phyloP scores from a whole-genome alignment of 2,797 vertebrate genomes.

The Lophius americanus region DNA sequence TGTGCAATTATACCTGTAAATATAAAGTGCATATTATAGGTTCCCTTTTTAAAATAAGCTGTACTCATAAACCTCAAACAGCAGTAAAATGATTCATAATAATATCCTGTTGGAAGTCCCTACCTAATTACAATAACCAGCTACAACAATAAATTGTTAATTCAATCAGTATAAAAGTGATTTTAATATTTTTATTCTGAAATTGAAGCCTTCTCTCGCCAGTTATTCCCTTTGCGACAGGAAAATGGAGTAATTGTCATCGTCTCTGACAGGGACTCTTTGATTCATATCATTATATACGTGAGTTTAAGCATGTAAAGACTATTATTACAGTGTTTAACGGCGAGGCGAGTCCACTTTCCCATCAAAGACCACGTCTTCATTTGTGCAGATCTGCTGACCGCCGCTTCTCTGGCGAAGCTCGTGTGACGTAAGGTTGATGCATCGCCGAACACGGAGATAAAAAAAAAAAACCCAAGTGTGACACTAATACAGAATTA shows the following conservation, averaged over 20 bases:
- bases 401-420: neutral
- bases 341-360: neutral
- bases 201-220: neutral
- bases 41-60: neutral
- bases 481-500: constrained; percentile 19
- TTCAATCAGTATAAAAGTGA: neutral
- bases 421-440: constrained; percentile 7
- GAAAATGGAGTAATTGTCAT: constrained; percentile 1
- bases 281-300: neutral
- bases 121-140: constrained; percentile 9
- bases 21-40: neutral
- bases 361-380: neutral
- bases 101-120: constrained; percentile 3
- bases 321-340: neutral
- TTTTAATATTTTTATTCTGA: constrained; percentile 12
- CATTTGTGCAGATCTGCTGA: constrained; percentile 3
- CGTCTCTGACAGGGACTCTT: neutral
- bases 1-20: neutral
- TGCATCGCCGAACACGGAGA: neutral
- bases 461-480: constrained; percentile 18
- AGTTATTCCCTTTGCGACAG: neutral
- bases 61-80: constrained; percentile 10
- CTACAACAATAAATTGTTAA: neutral
- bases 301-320: neutral
- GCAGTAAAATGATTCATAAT: constrained; percentile 4